Evolutionary conservation across 2,888 invertebrate genomes (phyloP), one percentile per base, ranked within the genome.

Genomic region (Aleiodes testaceus): DNA sequence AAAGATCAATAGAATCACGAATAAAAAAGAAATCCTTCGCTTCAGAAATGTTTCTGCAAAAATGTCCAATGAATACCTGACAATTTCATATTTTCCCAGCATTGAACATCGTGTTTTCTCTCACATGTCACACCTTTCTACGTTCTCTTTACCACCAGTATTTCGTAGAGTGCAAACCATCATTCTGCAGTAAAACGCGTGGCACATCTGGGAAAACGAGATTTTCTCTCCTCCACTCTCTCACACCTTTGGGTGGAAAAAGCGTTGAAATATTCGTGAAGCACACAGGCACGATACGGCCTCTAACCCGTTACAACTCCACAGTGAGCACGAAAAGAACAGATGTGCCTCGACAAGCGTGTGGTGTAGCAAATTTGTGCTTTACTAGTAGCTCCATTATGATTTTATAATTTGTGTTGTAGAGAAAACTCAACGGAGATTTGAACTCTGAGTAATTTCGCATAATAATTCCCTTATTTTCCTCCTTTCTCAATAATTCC

Each of bases 141-240:
- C 55, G 59, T 53, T 63, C 44, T 69, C 53, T 66, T 66, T 69
- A 66, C 66, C 30, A 36, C 26, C 9, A 9, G 36, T 36, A 26
- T 9, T 36, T 18, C 9, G 16, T 9, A 36, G 7, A 59, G 59
- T 11, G 59, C 59, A 59, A 36, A 52, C 44, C 14, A 52, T 53
- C 45, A 66, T 52, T 52, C 20, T 53, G 36, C 36, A 66, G 49
- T 50, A 26, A 42, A 42, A 16, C 53, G 26, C 63, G 59, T 26
- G 66, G 63, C 50, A 50, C 53, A 26, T 52, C 68, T 49, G 20
- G 66, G 70, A 71, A 75, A 78, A 78, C 75, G 75, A 75, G 77
- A 77, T 61, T 64, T 47, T 71, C 49, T 67, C 66, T 66, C 65
- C 66, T 22, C 42, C 30, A 69, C 72, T 74, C 45, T 45, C n/a